Conservation (phyloP, 92 coral and sea anemone genomes). For the Umimayanthus kanabou region DNA sequence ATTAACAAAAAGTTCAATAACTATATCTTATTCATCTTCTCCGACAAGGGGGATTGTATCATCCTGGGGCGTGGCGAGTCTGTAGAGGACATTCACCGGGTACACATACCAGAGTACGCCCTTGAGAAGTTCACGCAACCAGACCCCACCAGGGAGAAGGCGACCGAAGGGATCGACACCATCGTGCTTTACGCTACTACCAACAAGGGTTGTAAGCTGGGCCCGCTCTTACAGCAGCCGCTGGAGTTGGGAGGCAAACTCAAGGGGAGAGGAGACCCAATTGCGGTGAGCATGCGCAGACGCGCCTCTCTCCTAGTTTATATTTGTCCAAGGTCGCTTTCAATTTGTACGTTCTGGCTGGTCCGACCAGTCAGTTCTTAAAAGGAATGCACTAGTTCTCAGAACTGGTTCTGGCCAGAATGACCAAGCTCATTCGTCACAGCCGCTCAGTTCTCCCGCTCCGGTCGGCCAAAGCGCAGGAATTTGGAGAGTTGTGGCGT, state of each 20-base stretch:
- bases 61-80: neutral
- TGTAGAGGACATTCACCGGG: slow-evolving; percentile 12
- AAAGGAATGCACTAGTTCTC: too few species aligned
- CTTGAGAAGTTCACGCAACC: slow-evolving; percentile 30
- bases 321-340: neutral
- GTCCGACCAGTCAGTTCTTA: too few species aligned
- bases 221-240: slow-evolving; percentile 16
- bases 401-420: too few species aligned
- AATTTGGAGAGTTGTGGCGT: too few species aligned
- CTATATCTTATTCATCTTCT: neutral
- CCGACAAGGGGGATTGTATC: neutral
- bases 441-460: too few species aligned
- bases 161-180: slow-evolving; percentile 20
- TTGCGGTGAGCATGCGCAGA: slow-evolving; percentile 5
- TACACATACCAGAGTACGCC: slow-evolving; percentile 8
- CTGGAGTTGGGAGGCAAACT: slow-evolving; percentile 8
- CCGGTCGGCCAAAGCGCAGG: too few species aligned
- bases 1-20: too few species aligned
- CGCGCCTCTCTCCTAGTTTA: neutral
- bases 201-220: neutral
- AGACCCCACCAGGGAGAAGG: neutral
- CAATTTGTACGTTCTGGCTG: too few species aligned
- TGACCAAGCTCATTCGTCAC: too few species aligned
- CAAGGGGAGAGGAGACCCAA: neutral
- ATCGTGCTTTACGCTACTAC: slow-evolving; percentile 28